Conservation (phyloP, 1,140 invertebrate species). For the Drosophila fuyamai region DNA sequence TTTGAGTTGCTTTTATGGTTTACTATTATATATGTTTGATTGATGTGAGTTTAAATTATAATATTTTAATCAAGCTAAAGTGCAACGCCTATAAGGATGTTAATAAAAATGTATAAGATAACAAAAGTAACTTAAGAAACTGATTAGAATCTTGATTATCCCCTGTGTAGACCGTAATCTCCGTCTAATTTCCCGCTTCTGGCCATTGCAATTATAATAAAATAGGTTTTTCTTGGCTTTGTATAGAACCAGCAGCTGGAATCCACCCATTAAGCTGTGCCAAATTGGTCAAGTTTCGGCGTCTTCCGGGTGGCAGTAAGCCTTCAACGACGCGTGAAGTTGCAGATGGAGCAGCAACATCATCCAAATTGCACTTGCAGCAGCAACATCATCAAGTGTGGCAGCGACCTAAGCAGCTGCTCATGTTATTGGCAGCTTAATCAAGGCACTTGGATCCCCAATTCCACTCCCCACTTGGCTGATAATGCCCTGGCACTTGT, state of each 20-base stretch:
- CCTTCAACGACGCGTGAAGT: constrained; percentile 52
- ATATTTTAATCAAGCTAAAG: no score
- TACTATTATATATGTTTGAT: no score
- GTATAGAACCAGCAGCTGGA: constrained; percentile 1
- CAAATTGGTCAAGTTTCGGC: constrained; percentile 35
- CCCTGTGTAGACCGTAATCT: constrained; percentile 11
- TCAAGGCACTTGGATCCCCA: constrained; percentile 44
- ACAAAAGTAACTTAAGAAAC: no score
- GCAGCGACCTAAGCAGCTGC: constrained; percentile 32
- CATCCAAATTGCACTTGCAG: neutral
- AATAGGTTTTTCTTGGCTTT: constrained; percentile 9
- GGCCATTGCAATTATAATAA: constrained; percentile 8
- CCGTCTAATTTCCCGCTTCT: constrained; percentile 5
- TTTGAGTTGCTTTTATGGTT: no score
- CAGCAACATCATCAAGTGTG: constrained; percentile 8
- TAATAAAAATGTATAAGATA: neutral
- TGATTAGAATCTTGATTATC: no score
- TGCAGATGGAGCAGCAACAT: constrained; percentile 23
- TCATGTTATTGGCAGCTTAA: constrained; percentile 58
- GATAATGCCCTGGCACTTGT: constrained; percentile 46
- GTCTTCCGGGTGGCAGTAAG: constrained; percentile 51
- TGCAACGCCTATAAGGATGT: no score
- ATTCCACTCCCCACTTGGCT: constrained; percentile 14
- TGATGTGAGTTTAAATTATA: no score
- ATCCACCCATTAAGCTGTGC: constrained; percentile 2